A percentile compares a stretch with the other conserved stretches of the same genome.
phyloP scores from a whole-genome alignment of 2,797 vertebrate species.

The Cossypha niveicapilla region DNA sequence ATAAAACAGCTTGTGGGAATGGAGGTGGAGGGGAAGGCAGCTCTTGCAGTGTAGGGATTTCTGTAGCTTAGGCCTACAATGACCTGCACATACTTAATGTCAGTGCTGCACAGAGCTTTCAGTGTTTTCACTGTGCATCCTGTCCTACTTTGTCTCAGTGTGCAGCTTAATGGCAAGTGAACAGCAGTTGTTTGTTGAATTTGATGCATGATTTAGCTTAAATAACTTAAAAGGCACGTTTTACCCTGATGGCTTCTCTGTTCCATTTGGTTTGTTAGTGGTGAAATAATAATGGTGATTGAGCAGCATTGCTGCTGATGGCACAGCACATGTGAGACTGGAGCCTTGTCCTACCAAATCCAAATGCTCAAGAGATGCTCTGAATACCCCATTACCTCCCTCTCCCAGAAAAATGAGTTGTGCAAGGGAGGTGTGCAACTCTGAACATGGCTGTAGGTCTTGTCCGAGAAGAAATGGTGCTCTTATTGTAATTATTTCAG shows the following conservation, averaged over 20 bases:
- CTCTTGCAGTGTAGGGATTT: neutral
- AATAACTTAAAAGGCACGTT: neutral
- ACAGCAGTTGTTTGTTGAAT: neutral
- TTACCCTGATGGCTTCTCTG: neutral
- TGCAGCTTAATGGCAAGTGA: neutral
- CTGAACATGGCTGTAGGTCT: neutral
- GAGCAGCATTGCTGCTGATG: neutral
- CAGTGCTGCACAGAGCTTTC: neutral
- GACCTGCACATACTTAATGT: neutral
- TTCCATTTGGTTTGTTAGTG: neutral
- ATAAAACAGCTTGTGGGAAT: neutral
- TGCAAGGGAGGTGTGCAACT: neutral
- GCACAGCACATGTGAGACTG: neutral
- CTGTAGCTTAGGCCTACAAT: neutral
- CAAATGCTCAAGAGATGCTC: neutral
- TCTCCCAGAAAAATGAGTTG: neutral
- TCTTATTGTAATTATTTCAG: neutral
- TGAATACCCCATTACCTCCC: neutral
- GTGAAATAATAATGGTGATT: neutral
- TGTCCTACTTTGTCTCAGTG: neutral
- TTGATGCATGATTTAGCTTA: neutral
- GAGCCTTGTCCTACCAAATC: neutral
- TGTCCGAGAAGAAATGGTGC: neutral
- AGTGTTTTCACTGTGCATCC: neutral
- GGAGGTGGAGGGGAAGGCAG: neutral